Conservation (phyloP, 2,888 invertebrate species). For the Mimachlamys varia region DNA sequence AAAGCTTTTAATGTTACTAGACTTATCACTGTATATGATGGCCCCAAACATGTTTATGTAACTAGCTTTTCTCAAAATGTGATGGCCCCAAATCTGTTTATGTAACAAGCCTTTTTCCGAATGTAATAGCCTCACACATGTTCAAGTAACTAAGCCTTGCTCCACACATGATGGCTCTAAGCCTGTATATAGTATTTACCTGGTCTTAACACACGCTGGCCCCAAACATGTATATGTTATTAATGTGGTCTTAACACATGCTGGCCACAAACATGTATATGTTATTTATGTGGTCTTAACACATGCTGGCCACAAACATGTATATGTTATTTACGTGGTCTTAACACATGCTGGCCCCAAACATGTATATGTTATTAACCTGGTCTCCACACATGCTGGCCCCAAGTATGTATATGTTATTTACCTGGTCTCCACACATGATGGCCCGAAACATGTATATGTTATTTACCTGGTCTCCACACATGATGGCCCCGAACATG, state of each 20-base stretch:
- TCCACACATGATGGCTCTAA: conserved; percentile 81
- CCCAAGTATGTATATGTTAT: conserved; percentile 82
- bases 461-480: conserved; percentile 84
- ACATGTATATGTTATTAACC: conserved; percentile 77
- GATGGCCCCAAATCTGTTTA: neutral
- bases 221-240: too few species aligned
- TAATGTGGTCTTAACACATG: too few species aligned
- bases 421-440: too few species aligned
- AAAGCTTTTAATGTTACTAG: too few species aligned
- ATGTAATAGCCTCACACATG: conserved; percentile 85
- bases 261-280: neutral
- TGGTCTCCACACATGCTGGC: conserved; percentile 71
- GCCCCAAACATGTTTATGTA: conserved; percentile 83
- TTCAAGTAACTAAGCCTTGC: conserved; percentile 60
- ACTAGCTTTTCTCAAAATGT: too few species aligned
- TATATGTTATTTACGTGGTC: conserved; percentile 61
- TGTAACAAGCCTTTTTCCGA: conserved; percentile 83
- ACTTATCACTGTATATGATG: conserved; percentile 85
- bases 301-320: conserved; percentile 85
- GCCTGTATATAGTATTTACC: conserved; percentile 77
- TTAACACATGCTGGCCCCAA: conserved; percentile 81
- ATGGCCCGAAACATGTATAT: neutral
- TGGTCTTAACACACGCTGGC: too few species aligned
- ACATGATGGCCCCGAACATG: conserved; percentile 85
- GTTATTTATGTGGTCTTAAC: conserved; percentile 83